phyloP scores from a whole-genome alignment of 1,140 invertebrate species.

The Druon quercuslanigerum region DNA sequence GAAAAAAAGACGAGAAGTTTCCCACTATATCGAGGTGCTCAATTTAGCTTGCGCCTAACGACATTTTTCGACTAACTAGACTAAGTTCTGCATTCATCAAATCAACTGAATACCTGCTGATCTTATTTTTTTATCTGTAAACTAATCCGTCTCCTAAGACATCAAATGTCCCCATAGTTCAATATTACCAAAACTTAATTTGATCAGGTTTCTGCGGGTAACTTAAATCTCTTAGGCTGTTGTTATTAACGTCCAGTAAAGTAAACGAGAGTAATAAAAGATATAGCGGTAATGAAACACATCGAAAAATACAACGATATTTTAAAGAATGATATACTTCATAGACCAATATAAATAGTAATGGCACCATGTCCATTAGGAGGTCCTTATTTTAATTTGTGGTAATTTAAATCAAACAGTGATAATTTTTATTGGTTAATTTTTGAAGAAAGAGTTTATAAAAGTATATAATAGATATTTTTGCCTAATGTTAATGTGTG shows the following conservation, averaged over 20 bases:
- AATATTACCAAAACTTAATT: neutral
- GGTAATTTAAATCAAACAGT: neutral
- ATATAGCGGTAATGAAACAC: constrained; percentile 33
- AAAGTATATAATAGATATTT: constrained; percentile 21
- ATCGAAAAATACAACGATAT: constrained; percentile 33
- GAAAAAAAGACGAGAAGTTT: constrained; percentile 10
- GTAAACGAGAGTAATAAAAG: constrained; percentile 30
- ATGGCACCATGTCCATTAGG: neutral
- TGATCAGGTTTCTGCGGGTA: neutral
- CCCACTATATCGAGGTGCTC: constrained; percentile 10
- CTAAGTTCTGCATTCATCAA: constrained; percentile 2
- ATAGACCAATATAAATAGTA: constrained; percentile 31
- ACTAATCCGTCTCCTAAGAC: constrained; percentile 4
- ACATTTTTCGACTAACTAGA: neutral
- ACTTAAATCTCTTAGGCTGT: constrained; percentile 14
- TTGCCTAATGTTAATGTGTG: neutral
- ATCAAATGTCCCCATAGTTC: neutral
- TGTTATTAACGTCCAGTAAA: constrained; percentile 34
- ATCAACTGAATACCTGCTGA: constrained; percentile 6
- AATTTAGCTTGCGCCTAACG: constrained; percentile 2
- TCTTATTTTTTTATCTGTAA: constrained; percentile 34
- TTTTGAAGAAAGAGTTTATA: neutral
- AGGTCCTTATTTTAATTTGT: constrained; percentile 1
- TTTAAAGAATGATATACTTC: constrained; percentile 28
- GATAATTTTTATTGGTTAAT: neutral